Evolutionary conservation across 2,888 invertebrate species (phyloP).

Genomic region (Nowickia ferox): DNA sequence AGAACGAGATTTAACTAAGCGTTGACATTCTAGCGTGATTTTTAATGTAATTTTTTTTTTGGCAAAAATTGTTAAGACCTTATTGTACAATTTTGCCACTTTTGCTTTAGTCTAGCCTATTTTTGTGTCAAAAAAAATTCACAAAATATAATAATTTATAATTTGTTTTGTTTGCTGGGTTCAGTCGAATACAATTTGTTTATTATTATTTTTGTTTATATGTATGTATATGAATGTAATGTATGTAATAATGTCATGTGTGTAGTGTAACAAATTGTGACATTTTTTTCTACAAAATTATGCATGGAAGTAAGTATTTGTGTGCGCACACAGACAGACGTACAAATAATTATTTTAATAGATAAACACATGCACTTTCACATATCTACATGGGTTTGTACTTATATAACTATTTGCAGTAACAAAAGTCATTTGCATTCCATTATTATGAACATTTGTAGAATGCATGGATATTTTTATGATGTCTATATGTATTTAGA

Average conservation of each 20-base stretch:
- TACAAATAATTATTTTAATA: constrained; percentile 3
- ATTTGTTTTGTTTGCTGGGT: not conserved
- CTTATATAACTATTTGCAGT: constrained; percentile 18
- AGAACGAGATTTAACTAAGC: no score
- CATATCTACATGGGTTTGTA: constrained; percentile 1
- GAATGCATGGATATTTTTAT: not conserved
- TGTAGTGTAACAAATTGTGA: constrained; percentile 59
- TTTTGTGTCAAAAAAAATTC: no score
- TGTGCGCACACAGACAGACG: not conserved
- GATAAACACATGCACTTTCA: not conserved
- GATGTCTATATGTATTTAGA: not conserved
- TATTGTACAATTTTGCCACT: no score
- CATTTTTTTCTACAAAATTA: constrained; percentile 43
- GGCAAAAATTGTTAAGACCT: no score
- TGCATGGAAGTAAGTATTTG: not conserved
- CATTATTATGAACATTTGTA: constrained; percentile 24
- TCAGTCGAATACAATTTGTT: no score
- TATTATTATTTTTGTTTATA: no score
- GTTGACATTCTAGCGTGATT: no score
- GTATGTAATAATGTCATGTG: constrained; percentile 42
- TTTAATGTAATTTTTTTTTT: no score
- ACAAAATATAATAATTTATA: no score
- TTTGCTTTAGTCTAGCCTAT: no score
- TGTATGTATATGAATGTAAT: not conserved
- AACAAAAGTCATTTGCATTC: constrained; percentile 51